Base-by-base conservation (phyloP, 2,888 invertebrate genomes). In the Gisinianus flammeolus region DNA sequence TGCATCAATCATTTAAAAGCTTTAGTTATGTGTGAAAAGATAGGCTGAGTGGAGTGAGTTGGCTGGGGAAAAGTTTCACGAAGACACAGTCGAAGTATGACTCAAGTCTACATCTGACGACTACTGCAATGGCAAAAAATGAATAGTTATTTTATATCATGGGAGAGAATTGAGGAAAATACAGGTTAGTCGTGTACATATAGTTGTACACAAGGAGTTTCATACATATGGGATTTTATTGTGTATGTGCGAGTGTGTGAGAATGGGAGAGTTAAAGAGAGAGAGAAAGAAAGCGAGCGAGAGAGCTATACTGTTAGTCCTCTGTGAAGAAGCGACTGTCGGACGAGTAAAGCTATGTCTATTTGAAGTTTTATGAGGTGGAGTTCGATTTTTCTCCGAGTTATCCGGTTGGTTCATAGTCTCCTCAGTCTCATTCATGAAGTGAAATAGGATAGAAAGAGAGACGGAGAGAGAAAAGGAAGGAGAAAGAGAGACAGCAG, bases 351-450 rank as follows among this genome's bases (percentile, higher is more conserved):
- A 70, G 70, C 70, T 54, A 70, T 70, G 74, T 69, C 69, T 74
- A 74, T 78, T 78, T 78, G 70, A 69, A 78, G 70, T 78, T 78
- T 74, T 74, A 74, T 78, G 78, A 78, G 74, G 75, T 74, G 75
- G 79, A 76, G 71, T 79, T 79, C 75, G 79, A 79, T 79, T 79
- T 79, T 79, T 79, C 75, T 76, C 72, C 75, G 75, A 70, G 66
- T 76, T 76, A 75, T 79, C 79, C 79, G 79, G 79, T 79, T 79
- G 79, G 79, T 71, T 79, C 54, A 19, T n/a, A 30, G 26, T 30
- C 79, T 71, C 76, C 72, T 69, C 44, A 26, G 22, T 22, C 69
- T 58, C 79, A 79, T 79, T 76, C 66, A 76, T 70, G 33, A 28
- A 67, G 33, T 33, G 72, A 58, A 54, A 26, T 24, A 70, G 28